Percentiles rank a stretch among this genome's conserved stretches.
Conservation (phyloP, 2,113 vertebrate genomes). For the Myotis davidii region DNA sequence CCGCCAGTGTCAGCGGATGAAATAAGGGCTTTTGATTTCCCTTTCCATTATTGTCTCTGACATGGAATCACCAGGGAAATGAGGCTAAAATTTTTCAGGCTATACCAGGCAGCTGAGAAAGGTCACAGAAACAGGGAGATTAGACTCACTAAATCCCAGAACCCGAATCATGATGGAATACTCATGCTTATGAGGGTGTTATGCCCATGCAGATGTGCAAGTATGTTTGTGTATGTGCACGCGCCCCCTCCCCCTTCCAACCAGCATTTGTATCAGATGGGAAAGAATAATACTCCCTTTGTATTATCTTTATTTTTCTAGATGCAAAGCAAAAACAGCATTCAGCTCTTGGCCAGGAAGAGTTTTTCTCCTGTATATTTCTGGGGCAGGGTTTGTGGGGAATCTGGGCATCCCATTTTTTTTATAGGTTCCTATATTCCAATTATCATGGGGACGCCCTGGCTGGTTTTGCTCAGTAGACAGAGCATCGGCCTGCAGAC, state of each 20-base stretch:
- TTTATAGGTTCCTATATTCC: not conserved
- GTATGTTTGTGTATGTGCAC: not conserved
- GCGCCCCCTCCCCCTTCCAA: not conserved
- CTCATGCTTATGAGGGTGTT: not conserved
- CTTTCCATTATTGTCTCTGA: not conserved
- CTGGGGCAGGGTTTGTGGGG: not conserved
- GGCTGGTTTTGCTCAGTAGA: too few relatives aligned
- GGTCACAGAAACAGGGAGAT: slow-evolving; percentile 24
- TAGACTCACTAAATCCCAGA: not conserved
- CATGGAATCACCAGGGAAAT: slow-evolving; percentile 35
- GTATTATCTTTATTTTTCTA: not conserved
- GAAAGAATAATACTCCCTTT: not conserved
- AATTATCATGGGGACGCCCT: not conserved
- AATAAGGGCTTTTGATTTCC: slow-evolving; percentile 64
- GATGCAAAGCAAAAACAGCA: not conserved
- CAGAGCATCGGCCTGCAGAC: too few relatives aligned
- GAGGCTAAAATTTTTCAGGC: slow-evolving; percentile 48
- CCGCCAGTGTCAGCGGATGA: slow-evolving; percentile 40
- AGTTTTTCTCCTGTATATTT: not conserved
- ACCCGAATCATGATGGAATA: too few relatives aligned
- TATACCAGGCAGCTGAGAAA: slow-evolving; percentile 52
- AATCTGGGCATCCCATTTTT: not conserved
- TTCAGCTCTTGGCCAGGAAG: not conserved
- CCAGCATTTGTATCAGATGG: not conserved
- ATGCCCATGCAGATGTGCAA: not conserved